phyloP scores from a whole-genome alignment of 2,888 invertebrate genomes.

The Scaeva pyrastri region DNA sequence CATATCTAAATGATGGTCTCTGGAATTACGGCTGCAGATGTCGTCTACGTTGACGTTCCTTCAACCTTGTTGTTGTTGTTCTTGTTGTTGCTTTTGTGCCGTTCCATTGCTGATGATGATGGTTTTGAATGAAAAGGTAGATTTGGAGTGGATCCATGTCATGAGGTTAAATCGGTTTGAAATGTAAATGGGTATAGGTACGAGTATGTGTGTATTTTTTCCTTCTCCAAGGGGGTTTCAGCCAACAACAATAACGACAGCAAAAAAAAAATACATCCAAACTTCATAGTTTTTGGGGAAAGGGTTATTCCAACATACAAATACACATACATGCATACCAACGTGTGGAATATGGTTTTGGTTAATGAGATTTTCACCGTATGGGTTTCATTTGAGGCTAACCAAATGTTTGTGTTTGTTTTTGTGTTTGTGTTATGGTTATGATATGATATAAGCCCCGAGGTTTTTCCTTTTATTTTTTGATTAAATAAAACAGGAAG shows the following conservation, averaged over 20 bases:
- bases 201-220: too few relatives aligned
- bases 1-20: conserved; percentile 73
- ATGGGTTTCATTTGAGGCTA: conserved; percentile 52
- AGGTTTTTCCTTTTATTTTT: conserved; percentile 11
- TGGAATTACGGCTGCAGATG: conserved; percentile 62
- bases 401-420: conserved; percentile 69
- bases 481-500: conserved; percentile 16
- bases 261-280: conserved; percentile 10
- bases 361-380: conserved; percentile 53
- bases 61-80: conserved; percentile 16
- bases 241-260: conserved; percentile 2
- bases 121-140: conserved; percentile 61
- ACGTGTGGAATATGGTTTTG: not conserved
- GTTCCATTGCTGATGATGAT: conserved; percentile 52
- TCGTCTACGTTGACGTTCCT: conserved; percentile 63
- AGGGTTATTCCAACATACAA: too few relatives aligned
- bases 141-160: conserved; percentile 58
- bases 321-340: not conserved
- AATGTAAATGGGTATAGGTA: conserved; percentile 52
- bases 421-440: conserved; percentile 71
- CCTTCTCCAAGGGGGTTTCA: not conserved
- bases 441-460: conserved; percentile 25
- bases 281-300: not conserved
- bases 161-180: conserved; percentile 70
- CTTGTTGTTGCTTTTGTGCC: not conserved